A percentile compares a stretch with the other conserved stretches of the same genome.
Evolutionary conservation across 1,140 invertebrate genomes (phyloP).

Genomic region (Cherax quadricarinatus): DNA sequence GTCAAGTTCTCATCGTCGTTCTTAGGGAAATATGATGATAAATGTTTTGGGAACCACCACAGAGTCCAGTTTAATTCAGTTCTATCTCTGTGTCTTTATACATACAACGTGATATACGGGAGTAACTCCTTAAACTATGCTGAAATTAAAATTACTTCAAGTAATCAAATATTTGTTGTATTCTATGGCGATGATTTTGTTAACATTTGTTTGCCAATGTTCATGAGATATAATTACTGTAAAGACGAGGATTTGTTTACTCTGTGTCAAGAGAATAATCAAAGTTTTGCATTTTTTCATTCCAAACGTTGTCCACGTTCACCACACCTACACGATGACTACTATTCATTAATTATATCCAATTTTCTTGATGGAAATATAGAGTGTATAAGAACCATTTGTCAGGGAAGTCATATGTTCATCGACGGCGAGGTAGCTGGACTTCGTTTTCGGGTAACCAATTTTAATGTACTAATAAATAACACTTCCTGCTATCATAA

Average conservation of each 20-base stretch:
- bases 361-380: background rate
- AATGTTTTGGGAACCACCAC: too few species aligned
- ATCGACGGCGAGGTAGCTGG: conserved; percentile 15
- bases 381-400: conserved; percentile 15
- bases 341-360: background rate
- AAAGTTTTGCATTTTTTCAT: conserved; percentile 18
- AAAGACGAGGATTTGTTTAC: conserved; percentile 27
- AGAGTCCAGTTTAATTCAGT: background rate
- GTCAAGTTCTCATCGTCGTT: background rate
- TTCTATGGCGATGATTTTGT: background rate
- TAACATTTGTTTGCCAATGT: conserved; percentile 16
- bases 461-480: background rate
- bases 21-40: background rate
- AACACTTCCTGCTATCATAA: background rate
- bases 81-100: background rate
- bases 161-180: background rate
- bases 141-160: background rate
- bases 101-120: background rate
- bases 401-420: background rate
- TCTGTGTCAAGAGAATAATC: background rate
- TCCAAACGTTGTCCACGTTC: background rate
- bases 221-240: conserved; percentile 20
- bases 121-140: too few species aligned
- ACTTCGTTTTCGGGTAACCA: background rate
- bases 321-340: too few species aligned